Evolutionary conservation across 1,140 invertebrate species (phyloP).

Genomic region (Carposina sasakii): DNA sequence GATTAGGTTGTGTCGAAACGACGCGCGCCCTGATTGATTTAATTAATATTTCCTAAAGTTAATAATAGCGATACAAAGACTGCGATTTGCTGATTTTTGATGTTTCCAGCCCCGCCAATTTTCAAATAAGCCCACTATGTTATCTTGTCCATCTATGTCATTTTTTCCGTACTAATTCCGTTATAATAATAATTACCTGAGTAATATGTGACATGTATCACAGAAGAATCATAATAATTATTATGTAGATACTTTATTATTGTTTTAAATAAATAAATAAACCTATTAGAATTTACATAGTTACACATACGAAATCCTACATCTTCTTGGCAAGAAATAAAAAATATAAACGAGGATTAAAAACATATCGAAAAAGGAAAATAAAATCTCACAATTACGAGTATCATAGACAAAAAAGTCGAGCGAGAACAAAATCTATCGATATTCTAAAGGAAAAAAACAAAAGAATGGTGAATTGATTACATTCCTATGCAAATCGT

Average conservation of each 20-base stretch:
- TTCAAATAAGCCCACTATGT: too few species aligned
- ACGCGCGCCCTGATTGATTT: too few species aligned
- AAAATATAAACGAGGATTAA: background rate
- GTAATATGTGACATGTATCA: too few species aligned
- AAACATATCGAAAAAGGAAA: background rate
- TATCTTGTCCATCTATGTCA: too few species aligned
- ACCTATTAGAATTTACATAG: background rate
- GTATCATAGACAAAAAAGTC: background rate
- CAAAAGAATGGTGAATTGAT: conserved; percentile 29
- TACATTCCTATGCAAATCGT: conserved; percentile 27
- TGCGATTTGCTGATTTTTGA: too few species aligned
- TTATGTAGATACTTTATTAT: background rate
- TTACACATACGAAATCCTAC: background rate
- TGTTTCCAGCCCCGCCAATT: too few species aligned
- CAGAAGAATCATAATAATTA: too few species aligned
- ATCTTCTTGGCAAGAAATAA: background rate
- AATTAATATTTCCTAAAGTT: too few species aligned
- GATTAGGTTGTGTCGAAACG: too few species aligned
- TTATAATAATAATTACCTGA: too few species aligned
- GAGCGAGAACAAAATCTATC: background rate
- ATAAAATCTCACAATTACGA: background rate
- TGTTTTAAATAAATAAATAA: background rate
- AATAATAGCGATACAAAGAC: too few species aligned
- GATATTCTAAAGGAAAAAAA: conserved; percentile 11
- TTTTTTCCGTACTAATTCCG: too few species aligned